These are phyloP conservation scores for Cotesia chilonis DNA, from an alignment of 1,140 invertebrate genomes.

Conservation along the genomic window DNA sequence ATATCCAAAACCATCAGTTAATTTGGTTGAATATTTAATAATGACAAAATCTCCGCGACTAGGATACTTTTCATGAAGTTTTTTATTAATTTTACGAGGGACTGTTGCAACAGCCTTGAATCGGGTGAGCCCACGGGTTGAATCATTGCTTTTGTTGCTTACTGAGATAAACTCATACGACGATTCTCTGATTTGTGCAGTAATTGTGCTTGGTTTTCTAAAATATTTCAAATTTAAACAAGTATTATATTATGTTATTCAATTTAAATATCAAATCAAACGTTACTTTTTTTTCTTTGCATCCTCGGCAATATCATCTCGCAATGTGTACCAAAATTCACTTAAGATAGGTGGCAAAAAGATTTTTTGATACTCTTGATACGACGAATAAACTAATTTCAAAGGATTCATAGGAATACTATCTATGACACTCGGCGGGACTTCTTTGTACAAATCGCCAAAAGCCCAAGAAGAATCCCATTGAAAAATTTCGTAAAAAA, in stretches of 20 bases:
- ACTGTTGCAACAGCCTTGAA: too few species aligned
- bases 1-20: too few species aligned
- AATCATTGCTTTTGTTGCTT: too few species aligned
- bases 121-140: too few species aligned
- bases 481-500: background rate
- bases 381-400: background rate
- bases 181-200: too few species aligned
- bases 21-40: too few species aligned
- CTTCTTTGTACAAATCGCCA: background rate
- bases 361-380: background rate
- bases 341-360: background rate
- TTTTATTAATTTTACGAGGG: too few species aligned
- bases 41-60: too few species aligned
- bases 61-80: too few species aligned
- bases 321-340: background rate
- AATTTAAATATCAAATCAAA: background rate
- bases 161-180: too few species aligned
- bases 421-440: background rate
- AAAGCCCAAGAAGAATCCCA: background rate
- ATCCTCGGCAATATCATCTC: background rate
- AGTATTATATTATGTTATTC: background rate
- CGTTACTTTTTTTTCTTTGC: background rate
- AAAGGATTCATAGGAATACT: background rate
- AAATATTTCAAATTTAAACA: background rate
- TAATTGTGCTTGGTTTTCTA: background rate